Evolutionary conservation across 2,113 vertebrate genomes (phyloP).

Genomic region (Nannospalax galili): DNA sequence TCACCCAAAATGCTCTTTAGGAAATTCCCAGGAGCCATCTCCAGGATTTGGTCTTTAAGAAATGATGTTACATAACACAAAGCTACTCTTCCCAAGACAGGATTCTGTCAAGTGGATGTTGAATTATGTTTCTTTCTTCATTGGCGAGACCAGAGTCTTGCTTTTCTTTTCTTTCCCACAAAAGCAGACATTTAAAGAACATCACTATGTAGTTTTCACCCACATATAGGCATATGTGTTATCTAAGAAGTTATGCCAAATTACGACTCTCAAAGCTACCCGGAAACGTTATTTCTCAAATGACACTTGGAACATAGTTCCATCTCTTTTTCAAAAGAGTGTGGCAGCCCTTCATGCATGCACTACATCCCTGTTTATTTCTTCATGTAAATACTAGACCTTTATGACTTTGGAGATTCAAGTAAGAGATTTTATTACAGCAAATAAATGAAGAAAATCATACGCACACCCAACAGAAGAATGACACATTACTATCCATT

Average conservation of each 20-base stretch:
- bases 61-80: neutral
- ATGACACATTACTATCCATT: neutral
- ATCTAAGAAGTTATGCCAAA: neutral
- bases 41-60: neutral
- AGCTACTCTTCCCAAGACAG: neutral
- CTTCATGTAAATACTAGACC: neutral
- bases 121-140: neutral
- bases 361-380: neutral
- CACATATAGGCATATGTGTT: neutral
- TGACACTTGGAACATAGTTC: neutral
- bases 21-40: constrained; percentile 38
- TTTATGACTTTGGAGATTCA: neutral
- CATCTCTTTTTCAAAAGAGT: neutral
- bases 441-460: constrained; percentile 23
- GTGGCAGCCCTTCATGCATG: no score
- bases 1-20: constrained; percentile 34
- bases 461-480: neutral
- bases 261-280: neutral
- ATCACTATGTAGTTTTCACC: neutral
- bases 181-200: neutral
- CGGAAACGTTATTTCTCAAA: neutral
- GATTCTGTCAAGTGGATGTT: neutral
- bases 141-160: neutral
- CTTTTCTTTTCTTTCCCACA: constrained; percentile 26
- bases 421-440: neutral